Conservation (phyloP, 2,888 invertebrate genomes). For the Drosophila cognata region DNA sequence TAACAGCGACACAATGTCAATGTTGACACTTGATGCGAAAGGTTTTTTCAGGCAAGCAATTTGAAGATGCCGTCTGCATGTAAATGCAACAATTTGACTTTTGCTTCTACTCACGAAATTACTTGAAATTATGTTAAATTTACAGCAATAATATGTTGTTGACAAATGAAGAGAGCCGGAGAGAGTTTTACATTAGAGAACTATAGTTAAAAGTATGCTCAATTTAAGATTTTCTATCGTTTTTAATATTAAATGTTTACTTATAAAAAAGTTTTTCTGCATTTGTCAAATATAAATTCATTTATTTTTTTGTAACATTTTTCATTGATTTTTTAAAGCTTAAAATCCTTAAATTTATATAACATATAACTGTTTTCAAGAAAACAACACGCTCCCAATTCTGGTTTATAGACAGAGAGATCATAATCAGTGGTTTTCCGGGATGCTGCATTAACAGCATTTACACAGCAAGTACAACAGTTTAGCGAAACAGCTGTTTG, state of each 20-base stretch:
- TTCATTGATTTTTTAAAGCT: not conserved
- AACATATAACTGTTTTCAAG: not conserved
- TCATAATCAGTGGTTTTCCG: conserved; percentile 65
- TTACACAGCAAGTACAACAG: conserved; percentile 15
- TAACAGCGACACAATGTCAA: conserved; percentile 48
- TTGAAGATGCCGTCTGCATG: conserved; percentile 21
- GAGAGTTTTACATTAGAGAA: not conserved
- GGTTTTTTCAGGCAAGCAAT: conserved; percentile 13
- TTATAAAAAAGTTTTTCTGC: not conserved
- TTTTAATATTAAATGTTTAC: not conserved
- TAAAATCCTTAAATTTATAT: not conserved
- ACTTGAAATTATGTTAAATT: conserved; percentile 14
- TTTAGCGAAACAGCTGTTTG: conserved; percentile 33
- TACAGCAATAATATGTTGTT: conserved; percentile 3
- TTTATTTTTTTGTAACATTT: not conserved
- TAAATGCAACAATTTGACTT: conserved; percentile 40
- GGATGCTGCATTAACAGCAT: conserved; percentile 42
- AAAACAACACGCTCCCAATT: not conserved
- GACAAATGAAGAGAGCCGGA: not conserved
- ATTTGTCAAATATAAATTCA: not conserved
- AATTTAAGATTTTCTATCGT: not conserved
- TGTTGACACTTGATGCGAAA: conserved; percentile 35
- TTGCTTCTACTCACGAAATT: conserved; percentile 19
- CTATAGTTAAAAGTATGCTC: not conserved
- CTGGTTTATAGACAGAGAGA: conserved; percentile 18